These are phyloP conservation scores for Ctenochaetus hawaiiensis DNA, from an alignment of 2,797 vertebrate species.

Conservation along the genomic window DNA sequence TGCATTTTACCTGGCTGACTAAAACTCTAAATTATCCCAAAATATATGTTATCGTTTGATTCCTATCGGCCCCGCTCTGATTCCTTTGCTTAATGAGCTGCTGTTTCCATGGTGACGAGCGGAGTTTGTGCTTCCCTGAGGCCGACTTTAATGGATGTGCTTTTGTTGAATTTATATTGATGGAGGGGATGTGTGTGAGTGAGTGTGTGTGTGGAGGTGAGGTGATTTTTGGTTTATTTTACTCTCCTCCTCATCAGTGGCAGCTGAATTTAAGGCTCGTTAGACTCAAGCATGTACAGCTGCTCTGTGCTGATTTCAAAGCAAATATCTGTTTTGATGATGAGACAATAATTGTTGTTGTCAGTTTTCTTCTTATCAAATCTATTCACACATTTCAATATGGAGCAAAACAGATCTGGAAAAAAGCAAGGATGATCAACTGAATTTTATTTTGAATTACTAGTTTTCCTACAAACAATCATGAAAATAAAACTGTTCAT, in stretches of 20 bases:
- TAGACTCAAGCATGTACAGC: not conserved
- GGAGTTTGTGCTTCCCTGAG: conserved; percentile 48
- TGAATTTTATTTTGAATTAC: too few species aligned
- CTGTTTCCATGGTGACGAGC: conserved; percentile 70
- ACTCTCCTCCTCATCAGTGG: conserved; percentile 37
- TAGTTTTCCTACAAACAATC: too few species aligned
- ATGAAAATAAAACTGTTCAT: too few species aligned
- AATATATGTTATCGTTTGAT: conserved; percentile 19
- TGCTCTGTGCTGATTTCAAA: not conserved
- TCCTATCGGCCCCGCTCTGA: conserved; percentile 33
- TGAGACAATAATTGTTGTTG: too few species aligned
- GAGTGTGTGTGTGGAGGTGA: conserved; percentile 33
- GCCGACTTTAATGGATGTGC: conserved; percentile 52
- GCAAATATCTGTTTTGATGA: not conserved
- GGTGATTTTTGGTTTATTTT: conserved; percentile 40
- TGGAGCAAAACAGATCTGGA: too few species aligned
- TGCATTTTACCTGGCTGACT: conserved; percentile 29
- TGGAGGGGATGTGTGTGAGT: conserved; percentile 4
- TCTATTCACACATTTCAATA: too few species aligned
- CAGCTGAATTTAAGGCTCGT: conserved; percentile 11
- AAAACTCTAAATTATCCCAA: not conserved
- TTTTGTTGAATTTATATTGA: conserved; percentile 49
- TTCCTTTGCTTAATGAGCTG: conserved; percentile 52
- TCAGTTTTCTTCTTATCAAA: too few species aligned
- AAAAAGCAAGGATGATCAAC: too few species aligned